phyloP scores from a whole-genome alignment of 2,888 invertebrate species.

The Dicycla oo region DNA sequence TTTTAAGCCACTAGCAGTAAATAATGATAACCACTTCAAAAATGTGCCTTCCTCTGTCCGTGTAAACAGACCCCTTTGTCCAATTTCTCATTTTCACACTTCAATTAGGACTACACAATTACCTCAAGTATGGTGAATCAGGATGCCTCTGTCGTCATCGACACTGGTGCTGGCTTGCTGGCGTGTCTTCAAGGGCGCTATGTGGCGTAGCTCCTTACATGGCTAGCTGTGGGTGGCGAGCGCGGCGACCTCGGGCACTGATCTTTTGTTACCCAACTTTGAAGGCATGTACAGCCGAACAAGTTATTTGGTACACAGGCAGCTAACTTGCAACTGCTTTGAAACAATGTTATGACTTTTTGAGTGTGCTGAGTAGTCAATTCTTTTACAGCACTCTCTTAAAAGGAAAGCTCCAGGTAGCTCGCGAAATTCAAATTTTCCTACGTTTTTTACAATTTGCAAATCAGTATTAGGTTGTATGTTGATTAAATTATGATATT shows the following conservation, averaged over 20 bases:
- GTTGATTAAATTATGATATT: too few species aligned
- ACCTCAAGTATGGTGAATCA: constrained; percentile 36
- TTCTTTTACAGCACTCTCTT: background rate
- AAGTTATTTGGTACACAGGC: background rate
- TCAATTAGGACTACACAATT: too few species aligned
- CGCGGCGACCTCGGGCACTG: constrained; percentile 33
- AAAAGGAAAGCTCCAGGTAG: too few species aligned
- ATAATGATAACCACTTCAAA: too few species aligned
- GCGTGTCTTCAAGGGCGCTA: constrained; percentile 31
- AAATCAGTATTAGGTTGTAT: too few species aligned
- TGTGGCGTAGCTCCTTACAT: constrained; percentile 2
- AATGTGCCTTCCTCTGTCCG: background rate
- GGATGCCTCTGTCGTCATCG: constrained; percentile 26
- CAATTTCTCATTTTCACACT: background rate
- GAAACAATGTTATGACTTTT: background rate
- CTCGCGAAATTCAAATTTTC: too few species aligned
- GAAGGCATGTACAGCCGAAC: background rate
- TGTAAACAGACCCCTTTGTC: background rate
- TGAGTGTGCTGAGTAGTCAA: background rate
- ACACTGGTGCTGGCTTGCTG: background rate
- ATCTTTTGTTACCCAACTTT: constrained; percentile 29
- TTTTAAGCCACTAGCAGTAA: too few species aligned
- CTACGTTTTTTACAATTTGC: too few species aligned
- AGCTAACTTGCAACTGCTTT: background rate
- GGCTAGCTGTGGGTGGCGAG: constrained; percentile 36